phyloP scores from a whole-genome alignment of 2,113 vertebrate genomes.

The Carollia perspicillata region DNA sequence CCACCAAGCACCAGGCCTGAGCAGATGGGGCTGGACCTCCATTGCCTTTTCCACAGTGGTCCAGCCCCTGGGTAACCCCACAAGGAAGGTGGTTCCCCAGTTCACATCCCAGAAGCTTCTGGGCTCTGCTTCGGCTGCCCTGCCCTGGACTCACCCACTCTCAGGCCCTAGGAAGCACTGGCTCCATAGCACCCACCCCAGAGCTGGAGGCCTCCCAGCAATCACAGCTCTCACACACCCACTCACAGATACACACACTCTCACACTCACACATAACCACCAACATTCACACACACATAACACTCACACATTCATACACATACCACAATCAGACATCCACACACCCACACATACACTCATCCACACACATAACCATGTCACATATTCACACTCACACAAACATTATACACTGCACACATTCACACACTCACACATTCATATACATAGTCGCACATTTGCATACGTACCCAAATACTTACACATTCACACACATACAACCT shows the following conservation, averaged over 20 bases:
- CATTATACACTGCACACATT: no score
- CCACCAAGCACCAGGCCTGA: not conserved
- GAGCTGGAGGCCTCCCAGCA: not conserved
- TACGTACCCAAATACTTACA: no score
- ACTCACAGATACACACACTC: not conserved
- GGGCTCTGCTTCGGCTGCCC: not conserved
- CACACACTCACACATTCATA: no score
- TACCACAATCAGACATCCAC: no score
- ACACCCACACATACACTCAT: no score
- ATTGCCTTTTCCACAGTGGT: not conserved
- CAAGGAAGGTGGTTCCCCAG: not conserved
- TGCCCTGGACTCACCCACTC: no score
- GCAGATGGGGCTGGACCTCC: not conserved
- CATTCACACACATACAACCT: no score
- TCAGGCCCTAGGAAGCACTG: not conserved
- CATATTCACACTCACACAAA: no score
- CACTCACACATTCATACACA: not conserved
- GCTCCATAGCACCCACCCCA: not conserved
- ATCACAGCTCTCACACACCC: not conserved
- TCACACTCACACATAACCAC: not conserved
- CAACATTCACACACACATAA: not conserved
- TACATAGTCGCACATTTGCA: not conserved
- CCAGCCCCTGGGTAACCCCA: not conserved
- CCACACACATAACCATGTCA: not conserved
- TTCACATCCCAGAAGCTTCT: not conserved